Conservation (phyloP, 2,797 vertebrate species). For the Scleropages formosus region DNA sequence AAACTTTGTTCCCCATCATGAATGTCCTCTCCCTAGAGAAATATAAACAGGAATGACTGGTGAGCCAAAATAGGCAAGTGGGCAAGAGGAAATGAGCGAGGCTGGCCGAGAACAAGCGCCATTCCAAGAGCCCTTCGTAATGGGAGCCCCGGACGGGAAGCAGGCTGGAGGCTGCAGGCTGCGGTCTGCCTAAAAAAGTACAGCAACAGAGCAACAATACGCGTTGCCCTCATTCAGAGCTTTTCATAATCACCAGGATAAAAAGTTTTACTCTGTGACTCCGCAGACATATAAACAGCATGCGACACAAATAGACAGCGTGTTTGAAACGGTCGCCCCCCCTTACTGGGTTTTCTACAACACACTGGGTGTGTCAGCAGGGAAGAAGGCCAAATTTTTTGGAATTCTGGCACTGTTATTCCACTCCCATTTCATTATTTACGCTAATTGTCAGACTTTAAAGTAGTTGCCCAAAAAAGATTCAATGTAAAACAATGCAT, state of each 20-base stretch:
- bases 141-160: slow-evolving; percentile 31
- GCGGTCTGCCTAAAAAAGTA: no score
- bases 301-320: background rate
- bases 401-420: background rate
- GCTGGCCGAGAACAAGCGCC: slow-evolving; percentile 34
- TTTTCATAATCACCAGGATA: no score
- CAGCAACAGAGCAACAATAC: no score
- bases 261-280: background rate
- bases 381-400: background rate
- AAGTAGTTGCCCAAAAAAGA: no score
- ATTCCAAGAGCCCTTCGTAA: slow-evolving; percentile 31
- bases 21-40: slow-evolving; percentile 49
- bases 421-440: background rate
- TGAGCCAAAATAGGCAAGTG: slow-evolving; percentile 36
- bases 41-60: slow-evolving; percentile 65
- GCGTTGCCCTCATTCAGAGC: no score
- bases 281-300: background rate
- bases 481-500: no score
- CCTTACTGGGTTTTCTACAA: no score
- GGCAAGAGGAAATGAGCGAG: slow-evolving; percentile 56
- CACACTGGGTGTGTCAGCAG: no score
- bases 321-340: no score
- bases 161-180: background rate
- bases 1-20: slow-evolving; percentile 44
- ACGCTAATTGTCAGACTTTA: no score